Conservation (phyloP, 2,888 invertebrate species). For the Trilocha varians region DNA sequence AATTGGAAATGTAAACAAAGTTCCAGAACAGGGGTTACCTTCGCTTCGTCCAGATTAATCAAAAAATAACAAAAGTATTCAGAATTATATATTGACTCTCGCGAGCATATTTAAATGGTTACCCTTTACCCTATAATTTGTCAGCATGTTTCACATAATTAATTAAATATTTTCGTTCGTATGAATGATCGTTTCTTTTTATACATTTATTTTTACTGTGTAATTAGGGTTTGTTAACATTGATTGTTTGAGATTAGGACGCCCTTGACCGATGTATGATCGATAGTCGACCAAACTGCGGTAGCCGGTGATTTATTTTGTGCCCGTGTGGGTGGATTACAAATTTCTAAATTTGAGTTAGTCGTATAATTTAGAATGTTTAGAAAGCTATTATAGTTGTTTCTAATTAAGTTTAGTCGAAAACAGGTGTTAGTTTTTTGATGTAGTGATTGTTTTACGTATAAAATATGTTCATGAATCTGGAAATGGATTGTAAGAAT, state of each 20-base stretch:
- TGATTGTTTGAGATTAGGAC: not conserved
- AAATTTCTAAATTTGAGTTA: too few species aligned
- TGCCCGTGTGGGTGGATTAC: too few species aligned
- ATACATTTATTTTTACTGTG: not conserved
- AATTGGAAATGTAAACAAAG: not conserved
- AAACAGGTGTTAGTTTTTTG: too few species aligned
- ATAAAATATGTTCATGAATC: too few species aligned
- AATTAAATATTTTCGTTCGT: not conserved
- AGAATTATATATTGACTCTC: conserved; percentile 16
- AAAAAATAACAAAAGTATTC: conserved; percentile 23
- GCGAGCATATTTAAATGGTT: conserved; percentile 2
- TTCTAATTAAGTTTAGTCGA: too few species aligned
- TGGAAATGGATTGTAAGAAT: too few species aligned
- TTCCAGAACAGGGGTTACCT: not conserved
- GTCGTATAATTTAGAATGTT: too few species aligned
- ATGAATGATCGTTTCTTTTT: not conserved
- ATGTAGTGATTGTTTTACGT: too few species aligned
- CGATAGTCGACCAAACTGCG: not conserved
- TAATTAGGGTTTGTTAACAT: not conserved
- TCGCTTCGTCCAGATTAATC: conserved; percentile 17
- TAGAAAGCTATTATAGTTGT: too few species aligned
- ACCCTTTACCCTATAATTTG: conserved; percentile 9
- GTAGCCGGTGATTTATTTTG: too few species aligned
- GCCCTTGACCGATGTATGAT: not conserved
- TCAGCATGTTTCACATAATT: not conserved